phyloP scores from a whole-genome alignment of 2,113 vertebrate species.

The Arizona elegans region DNA sequence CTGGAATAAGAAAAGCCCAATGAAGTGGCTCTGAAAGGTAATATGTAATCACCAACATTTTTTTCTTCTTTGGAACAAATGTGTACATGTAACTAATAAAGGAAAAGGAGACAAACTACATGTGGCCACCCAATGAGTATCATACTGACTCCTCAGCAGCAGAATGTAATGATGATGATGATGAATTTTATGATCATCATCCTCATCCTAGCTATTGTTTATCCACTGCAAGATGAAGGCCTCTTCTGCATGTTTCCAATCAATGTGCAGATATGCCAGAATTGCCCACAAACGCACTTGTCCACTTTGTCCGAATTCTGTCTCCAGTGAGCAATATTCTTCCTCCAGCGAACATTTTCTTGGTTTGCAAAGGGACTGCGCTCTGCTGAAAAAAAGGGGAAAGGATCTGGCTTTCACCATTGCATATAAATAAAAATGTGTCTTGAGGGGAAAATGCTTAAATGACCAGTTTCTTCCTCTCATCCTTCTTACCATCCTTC shows the following conservation, averaged over 20 bases:
- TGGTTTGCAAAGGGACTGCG: slow-evolving; percentile 84
- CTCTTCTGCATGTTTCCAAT: background rate
- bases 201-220: background rate
- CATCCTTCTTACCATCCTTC: background rate
- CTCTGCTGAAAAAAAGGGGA: slow-evolving; percentile 65
- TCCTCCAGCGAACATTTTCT: slow-evolving; percentile 90
- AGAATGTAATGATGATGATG: background rate
- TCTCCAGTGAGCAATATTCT: slow-evolving; percentile 87
- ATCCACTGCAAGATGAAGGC: background rate
- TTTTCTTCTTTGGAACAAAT: background rate
- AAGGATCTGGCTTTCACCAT: background rate
- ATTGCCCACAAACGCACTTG: slow-evolving; percentile 72
- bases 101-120: background rate
- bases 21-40: background rate
- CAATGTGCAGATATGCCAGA: background rate
- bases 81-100: background rate
- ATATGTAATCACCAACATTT: background rate
- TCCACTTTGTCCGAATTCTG: slow-evolving; percentile 85
- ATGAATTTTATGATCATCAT: no score
- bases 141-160: background rate
- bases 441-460: background rate
- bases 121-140: background rate
- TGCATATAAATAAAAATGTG: background rate
- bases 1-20: background rate
- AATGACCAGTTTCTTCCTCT: background rate